Conservation (phyloP, 2,888 invertebrate genomes). For the Phalera bucephala region DNA sequence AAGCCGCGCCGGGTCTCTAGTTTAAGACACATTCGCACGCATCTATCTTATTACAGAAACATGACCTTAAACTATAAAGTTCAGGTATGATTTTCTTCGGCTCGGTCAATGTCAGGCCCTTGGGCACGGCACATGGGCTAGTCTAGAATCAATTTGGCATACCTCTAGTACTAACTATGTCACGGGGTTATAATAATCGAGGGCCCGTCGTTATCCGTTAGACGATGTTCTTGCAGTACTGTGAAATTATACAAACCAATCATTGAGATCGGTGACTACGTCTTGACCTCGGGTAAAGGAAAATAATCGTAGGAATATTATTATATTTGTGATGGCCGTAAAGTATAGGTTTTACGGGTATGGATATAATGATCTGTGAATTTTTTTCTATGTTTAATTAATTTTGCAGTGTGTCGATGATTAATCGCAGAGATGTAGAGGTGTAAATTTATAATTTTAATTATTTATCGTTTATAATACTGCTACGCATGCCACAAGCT, state of each 20-base stretch:
- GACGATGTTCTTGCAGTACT: conserved; percentile 60
- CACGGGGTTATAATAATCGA: conserved; percentile 73
- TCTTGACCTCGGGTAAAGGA: conserved; percentile 50
- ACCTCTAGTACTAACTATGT: conserved; percentile 63
- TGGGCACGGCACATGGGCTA: conserved; percentile 43
- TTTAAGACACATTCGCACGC: no score
- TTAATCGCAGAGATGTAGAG: no score
- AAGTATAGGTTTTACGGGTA: conserved; percentile 23
- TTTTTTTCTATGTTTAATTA: no score
- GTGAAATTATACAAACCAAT: conserved; percentile 73
- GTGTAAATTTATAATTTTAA: no score
- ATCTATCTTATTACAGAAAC: conserved; percentile 3
- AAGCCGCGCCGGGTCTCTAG: no score
- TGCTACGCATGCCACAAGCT: no score
- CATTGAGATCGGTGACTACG: conserved; percentile 60
- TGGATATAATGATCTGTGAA: no score
- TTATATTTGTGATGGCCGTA: conserved; percentile 20
- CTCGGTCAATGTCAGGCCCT: conserved; percentile 24
- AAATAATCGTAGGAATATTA: conserved; percentile 38
- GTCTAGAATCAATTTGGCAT: conserved; percentile 68
- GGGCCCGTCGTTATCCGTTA: conserved; percentile 57
- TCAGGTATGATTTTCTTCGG: conserved; percentile 14
- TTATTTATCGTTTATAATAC: no score
- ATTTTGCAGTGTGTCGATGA: no score
- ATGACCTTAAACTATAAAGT: conserved; percentile 9